Base-by-base conservation (phyloP, 1,140 invertebrate species). In the Battus philenor region DNA sequence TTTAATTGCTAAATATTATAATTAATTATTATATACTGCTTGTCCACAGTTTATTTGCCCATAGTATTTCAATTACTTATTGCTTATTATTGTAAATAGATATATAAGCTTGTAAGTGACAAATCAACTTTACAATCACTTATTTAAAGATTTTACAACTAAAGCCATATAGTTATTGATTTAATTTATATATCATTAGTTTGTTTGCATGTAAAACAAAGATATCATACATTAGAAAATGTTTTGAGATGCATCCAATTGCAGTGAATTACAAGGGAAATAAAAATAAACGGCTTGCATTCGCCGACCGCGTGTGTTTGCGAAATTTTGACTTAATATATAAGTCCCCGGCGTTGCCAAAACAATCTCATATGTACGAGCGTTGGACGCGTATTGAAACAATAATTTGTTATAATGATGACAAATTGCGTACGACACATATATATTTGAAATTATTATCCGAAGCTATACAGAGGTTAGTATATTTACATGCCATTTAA, bases 271-370 rank as follows among this genome's bases (percentile, higher is more conserved):
- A 24, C 13, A 27, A 41, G 10, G 24, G 24, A 38, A 41, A 27
- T 27, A 41, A 41, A 41, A 41, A 41, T 24, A 41, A 41, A 15
- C 27, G 36, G 11, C 27, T 41, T 41, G 26, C 27, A 24, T 41
- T 27, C 27, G 36, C 8, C 36, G 27, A 41, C 22, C 27, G 22
- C 36, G 12, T 30, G 36, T 12, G 24, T 22, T 15, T 22, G 24
- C 13, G 11, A 8, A 27, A 13, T 27, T 16, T 24, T 6, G 11
- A 12, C 8, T 10, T 41, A 29, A 41, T 27, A 41, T 41, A 41
- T 10, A 16, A 24, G 24, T 41, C 22, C 22, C 26, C 27, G 16
- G 26, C 8, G 26, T 41, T 41, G 36, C 36, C 36, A 41, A 41
- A 41, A 41, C 27, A 27, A 41, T 41, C 27, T 41, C 12, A 12